Percentiles rank a stretch among this genome's conserved stretches.
phyloP scores from a whole-genome alignment of 2,113 vertebrate genomes.

The Xiphias gladius region DNA sequence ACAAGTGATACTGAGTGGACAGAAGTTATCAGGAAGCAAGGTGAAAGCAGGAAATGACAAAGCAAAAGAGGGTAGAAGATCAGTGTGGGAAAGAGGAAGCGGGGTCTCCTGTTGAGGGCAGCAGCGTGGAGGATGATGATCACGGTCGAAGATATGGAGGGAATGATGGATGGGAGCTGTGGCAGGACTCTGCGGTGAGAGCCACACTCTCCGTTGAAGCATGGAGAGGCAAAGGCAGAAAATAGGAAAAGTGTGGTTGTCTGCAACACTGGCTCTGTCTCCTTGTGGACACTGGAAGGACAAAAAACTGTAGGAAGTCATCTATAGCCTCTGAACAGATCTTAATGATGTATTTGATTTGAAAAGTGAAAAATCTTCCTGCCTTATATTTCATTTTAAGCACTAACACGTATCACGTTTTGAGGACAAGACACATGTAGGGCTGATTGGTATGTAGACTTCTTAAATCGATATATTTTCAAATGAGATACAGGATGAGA shows the following conservation, averaged over 20 bases:
- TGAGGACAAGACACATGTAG: not conserved
- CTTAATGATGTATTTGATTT: slow-evolving; percentile 53
- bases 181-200: slow-evolving; percentile 36
- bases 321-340: slow-evolving; percentile 30
- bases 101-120: slow-evolving; percentile 15
- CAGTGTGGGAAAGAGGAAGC: slow-evolving; percentile 11
- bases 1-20: not conserved
- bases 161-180: slow-evolving; percentile 72
- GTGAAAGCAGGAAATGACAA: slow-evolving; percentile 16
- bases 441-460: too few relatives aligned
- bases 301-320: slow-evolving; percentile 39
- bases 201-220: slow-evolving; percentile 52
- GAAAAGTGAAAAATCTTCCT: slow-evolving; percentile 48
- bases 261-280: slow-evolving; percentile 33
- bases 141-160: slow-evolving; percentile 46
- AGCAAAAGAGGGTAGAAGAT: slow-evolving; percentile 9
- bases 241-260: slow-evolving; percentile 50
- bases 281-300: slow-evolving; percentile 60
- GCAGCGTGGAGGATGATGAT: slow-evolving; percentile 49
- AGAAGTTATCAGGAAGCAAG: slow-evolving; percentile 24
- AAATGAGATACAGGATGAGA: too few relatives aligned
- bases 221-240: slow-evolving; percentile 60
- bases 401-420: slow-evolving; percentile 34
- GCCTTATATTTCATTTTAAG: slow-evolving; percentile 39
- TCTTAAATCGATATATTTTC: too few relatives aligned